Percentiles rank a stretch among this genome's conserved stretches.
These are phyloP conservation scores for Enteromius fasciolatus DNA, from an alignment of 2,797 vertebrate species.

Conservation along the genomic window DNA sequence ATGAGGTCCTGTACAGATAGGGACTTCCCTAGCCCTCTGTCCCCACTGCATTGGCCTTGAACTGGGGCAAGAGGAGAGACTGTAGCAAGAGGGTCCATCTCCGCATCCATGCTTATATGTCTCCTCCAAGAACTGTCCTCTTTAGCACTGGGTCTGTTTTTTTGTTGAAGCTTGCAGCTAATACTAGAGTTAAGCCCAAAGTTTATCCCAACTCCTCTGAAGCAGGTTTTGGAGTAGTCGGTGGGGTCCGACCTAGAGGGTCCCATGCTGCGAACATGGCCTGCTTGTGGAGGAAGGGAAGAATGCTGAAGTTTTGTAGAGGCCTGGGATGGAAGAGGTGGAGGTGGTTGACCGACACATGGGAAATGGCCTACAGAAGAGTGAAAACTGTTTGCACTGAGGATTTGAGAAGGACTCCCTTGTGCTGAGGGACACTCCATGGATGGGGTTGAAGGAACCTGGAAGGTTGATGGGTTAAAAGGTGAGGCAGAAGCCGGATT, in stretches of 20 bases:
- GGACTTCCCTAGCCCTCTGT: slow-evolving; percentile 86
- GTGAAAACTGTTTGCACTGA: slow-evolving; percentile 71
- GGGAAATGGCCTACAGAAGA: slow-evolving; percentile 76
- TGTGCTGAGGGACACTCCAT: slow-evolving; percentile 39
- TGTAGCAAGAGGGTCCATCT: slow-evolving; percentile 76
- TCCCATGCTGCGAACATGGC: slow-evolving; percentile 15
- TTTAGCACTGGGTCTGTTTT: slow-evolving; percentile 69
- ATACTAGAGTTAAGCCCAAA: slow-evolving; percentile 40
- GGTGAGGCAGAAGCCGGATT: slow-evolving; percentile 34
- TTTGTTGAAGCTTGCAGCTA: slow-evolving; percentile 59
- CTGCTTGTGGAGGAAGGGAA: slow-evolving; percentile 70
- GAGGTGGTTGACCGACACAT: slow-evolving; percentile 70
- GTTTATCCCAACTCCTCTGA: slow-evolving; percentile 75
- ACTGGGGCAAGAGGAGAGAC: slow-evolving; percentile 63
- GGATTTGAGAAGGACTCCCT: slow-evolving; percentile 53
- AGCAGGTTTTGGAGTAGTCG: slow-evolving; percentile 78
- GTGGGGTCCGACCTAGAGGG: slow-evolving; percentile 61
- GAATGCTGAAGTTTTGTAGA: slow-evolving; percentile 79
- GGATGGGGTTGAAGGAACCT: slow-evolving; percentile 56
- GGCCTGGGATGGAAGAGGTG: slow-evolving; percentile 52
- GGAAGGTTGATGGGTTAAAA: slow-evolving; percentile 53
- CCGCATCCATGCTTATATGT: slow-evolving; percentile 82
- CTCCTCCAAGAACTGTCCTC: slow-evolving; percentile 86
- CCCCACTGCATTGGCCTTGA: slow-evolving; percentile 68
- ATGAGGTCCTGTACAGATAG: slow-evolving; percentile 93